phyloP scores from a whole-genome alignment of 2,888 invertebrate genomes.

The Bugulina stolonifera region DNA sequence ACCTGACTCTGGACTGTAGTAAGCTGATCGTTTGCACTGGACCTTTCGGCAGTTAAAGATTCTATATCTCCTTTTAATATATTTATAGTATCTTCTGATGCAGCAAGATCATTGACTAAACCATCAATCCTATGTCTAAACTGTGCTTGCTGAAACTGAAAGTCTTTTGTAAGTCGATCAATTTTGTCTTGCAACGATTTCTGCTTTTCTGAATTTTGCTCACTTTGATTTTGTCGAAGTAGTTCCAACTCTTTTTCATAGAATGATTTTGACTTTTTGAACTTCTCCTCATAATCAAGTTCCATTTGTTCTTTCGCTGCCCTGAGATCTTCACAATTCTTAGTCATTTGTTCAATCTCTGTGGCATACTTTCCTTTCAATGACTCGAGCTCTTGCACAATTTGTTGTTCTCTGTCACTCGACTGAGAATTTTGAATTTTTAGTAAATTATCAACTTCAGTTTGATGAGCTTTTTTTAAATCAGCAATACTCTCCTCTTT shows the following conservation, averaged over 20 bases:
- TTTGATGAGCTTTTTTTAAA: constrained; percentile 37
- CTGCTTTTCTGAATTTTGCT: constrained; percentile 35
- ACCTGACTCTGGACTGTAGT: constrained; percentile 38
- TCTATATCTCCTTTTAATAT: constrained; percentile 36
- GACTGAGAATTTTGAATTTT: constrained; percentile 35
- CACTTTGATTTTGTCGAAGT: constrained; percentile 35
- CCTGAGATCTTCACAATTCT: background rate
- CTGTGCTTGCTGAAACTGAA: constrained; percentile 36
- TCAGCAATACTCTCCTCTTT: constrained; percentile 39
- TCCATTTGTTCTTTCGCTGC: constrained; percentile 31
- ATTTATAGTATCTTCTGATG: constrained; percentile 41
- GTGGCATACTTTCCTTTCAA: constrained; percentile 31
- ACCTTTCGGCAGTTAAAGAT: constrained; percentile 33
- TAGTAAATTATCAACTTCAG: constrained; percentile 40
- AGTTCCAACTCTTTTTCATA: constrained; percentile 50
- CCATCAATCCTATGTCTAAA: constrained; percentile 41
- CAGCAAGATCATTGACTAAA: constrained; percentile 40
- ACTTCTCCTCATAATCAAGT: constrained; percentile 46
- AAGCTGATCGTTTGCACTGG: constrained; percentile 24
- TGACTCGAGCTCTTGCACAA: constrained; percentile 37
- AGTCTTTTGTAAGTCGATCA: constrained; percentile 44
- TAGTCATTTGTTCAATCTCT: constrained; percentile 25
- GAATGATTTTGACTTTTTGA: constrained; percentile 46
- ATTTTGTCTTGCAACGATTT: constrained; percentile 36
- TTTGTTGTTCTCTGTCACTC: constrained; percentile 37